Conservation (phyloP, 2,113 vertebrate species). For the Acanthisitta chloris region DNA sequence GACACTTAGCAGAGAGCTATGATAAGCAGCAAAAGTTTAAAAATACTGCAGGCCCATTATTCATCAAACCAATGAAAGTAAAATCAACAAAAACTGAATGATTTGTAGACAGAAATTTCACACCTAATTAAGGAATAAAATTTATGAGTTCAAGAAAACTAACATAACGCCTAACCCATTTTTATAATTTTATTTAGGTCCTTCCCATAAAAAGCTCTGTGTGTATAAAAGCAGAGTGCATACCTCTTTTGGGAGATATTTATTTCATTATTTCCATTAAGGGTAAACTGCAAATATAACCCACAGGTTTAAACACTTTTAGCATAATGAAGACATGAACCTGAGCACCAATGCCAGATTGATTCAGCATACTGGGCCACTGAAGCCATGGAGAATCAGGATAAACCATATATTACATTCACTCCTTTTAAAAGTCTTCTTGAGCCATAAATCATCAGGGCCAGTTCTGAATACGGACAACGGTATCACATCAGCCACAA, state of each 20-base stretch:
- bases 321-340: background rate
- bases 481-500: background rate
- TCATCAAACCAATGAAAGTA: background rate
- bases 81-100: background rate
- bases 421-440: background rate
- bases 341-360: background rate
- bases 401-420: background rate
- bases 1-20: background rate
- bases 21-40: background rate
- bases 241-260: background rate
- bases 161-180: background rate
- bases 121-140: slow-evolving; percentile 8
- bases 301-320: background rate
- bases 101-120: slow-evolving; percentile 37
- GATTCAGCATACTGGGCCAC: background rate
- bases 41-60: background rate
- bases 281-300: background rate
- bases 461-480: background rate
- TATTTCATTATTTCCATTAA: background rate
- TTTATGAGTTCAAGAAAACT: slow-evolving; percentile 9
- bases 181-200: background rate
- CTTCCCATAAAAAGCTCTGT: background rate
- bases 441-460: background rate
- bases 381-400: background rate
- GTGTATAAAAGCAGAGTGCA: background rate